A percentile compares a stretch with the other conserved stretches of the same genome.
Evolutionary conservation across 2,113 vertebrate genomes (phyloP).

Genomic region (Fregetta grallaria): DNA sequence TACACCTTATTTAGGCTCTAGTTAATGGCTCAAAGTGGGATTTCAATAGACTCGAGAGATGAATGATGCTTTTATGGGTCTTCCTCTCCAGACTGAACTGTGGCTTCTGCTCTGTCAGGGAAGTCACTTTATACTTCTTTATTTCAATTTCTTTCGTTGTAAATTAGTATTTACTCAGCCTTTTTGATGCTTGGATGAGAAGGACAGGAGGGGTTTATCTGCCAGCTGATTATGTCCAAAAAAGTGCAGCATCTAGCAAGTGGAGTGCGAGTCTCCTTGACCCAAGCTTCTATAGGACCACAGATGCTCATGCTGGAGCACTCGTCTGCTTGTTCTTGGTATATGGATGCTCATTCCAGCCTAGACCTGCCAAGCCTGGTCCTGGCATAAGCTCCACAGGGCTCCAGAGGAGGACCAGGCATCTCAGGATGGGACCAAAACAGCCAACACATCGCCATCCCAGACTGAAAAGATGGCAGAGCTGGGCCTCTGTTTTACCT

Average conservation of each 20-base stretch:
- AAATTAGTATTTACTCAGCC: background rate
- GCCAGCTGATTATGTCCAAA: background rate
- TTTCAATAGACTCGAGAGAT: background rate
- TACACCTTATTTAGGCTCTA: background rate
- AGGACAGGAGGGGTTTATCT: background rate
- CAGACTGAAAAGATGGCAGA: background rate
- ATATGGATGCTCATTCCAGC: background rate
- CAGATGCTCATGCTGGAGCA: background rate
- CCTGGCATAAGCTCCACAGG: background rate
- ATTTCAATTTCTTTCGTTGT: background rate
- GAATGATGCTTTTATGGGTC: background rate
- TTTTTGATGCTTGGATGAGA: background rate
- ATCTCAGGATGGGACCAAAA: background rate
- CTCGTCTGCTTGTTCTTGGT: background rate
- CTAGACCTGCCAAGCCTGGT: background rate
- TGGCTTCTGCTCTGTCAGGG: background rate
- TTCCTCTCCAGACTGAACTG: background rate
- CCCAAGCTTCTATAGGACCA: background rate
- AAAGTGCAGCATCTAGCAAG: background rate
- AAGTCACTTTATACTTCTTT: background rate
- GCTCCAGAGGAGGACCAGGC: background rate
- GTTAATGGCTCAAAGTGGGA: background rate
- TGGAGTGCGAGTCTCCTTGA: background rate
- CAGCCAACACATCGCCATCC: background rate
- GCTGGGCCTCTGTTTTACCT: background rate